Percentiles rank a stretch among this genome's conserved stretches.
These are phyloP conservation scores for Potamilus streckersoni DNA, from an alignment of 1,140 invertebrate species.

Conservation along the genomic window DNA sequence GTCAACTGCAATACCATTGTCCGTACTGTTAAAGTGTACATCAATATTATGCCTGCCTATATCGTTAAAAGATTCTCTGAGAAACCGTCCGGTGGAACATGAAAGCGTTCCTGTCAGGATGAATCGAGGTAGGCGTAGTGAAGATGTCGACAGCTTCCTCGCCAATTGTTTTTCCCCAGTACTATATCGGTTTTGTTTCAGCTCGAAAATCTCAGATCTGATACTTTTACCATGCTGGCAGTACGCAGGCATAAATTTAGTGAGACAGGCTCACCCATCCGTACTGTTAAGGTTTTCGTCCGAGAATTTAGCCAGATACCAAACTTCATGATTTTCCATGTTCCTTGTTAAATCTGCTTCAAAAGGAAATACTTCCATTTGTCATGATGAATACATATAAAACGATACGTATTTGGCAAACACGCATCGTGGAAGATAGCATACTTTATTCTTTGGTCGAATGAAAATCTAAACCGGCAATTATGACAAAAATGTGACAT, in stretches of 20 bases:
- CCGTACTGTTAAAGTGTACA: conserved; percentile 21
- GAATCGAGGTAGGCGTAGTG: background rate
- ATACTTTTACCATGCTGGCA: background rate
- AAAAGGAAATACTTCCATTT: conserved; percentile 5
- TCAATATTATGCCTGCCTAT: conserved; percentile 20
- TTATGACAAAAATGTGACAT: too few relatives aligned
- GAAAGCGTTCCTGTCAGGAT: conserved; percentile 19
- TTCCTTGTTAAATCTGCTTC: conserved; percentile 14
- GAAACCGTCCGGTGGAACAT: conserved; percentile 22
- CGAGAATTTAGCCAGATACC: conserved; percentile 22
- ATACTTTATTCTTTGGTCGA: too few relatives aligned
- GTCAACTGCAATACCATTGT: conserved; percentile 22
- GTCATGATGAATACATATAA: background rate
- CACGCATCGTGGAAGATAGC: too few relatives aligned
- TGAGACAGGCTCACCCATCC: conserved; percentile 3
- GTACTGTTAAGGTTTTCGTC: conserved; percentile 17
- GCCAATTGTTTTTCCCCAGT: conserved; percentile 3
- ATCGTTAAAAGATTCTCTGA: background rate
- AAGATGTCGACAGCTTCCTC: conserved; percentile 8
- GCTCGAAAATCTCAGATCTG: conserved; percentile 29
- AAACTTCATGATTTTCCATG: conserved; percentile 26
- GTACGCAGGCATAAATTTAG: conserved; percentile 23
- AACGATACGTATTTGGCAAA: background rate
- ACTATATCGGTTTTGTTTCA: conserved; percentile 24
- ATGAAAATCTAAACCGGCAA: too few relatives aligned